phyloP scores from a whole-genome alignment of 2,888 invertebrate genomes.

The Trichopoda pennipes region DNA sequence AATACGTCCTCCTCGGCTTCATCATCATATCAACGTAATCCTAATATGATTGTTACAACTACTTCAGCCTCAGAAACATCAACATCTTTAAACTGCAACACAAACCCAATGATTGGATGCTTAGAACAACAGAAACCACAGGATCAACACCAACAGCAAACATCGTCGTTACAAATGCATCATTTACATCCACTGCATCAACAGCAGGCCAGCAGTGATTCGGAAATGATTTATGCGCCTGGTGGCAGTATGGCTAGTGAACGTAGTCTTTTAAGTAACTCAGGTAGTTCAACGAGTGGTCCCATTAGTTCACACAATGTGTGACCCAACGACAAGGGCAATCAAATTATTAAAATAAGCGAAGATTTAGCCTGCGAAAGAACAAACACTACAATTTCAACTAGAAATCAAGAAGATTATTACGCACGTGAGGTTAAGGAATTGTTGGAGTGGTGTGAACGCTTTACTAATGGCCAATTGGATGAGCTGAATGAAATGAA shows the following conservation, averaged over 20 bases:
- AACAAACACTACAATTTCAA: constrained; percentile 10
- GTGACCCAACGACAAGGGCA: constrained; percentile 73
- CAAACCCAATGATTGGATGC: constrained; percentile 67
- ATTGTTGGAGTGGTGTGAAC: constrained; percentile 77
- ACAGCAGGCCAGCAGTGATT: constrained; percentile 69
- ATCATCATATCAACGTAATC: constrained; percentile 60
- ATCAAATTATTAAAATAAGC: constrained; percentile 21
- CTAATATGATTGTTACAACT: constrained; percentile 63
- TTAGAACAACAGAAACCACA: constrained; percentile 66
- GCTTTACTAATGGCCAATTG: constrained; percentile 76
- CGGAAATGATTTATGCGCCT: constrained; percentile 80
- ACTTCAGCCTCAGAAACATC: constrained; percentile 48
- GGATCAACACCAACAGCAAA: constrained; percentile 25
- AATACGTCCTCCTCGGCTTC: constrained; percentile 51
- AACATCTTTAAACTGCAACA: constrained; percentile 15
- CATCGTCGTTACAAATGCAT: constrained; percentile 49
- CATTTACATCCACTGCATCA: constrained; percentile 65
- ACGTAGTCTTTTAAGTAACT: constrained; percentile 80
- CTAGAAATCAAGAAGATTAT: constrained; percentile 73
- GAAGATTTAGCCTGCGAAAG: constrained; percentile 40
- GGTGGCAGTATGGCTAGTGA: constrained; percentile 79
- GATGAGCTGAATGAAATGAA: constrained; percentile 73
- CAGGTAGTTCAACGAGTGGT: constrained; percentile 75
- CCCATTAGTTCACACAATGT: constrained; percentile 77
- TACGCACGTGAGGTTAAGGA: constrained; percentile 77